Conservation (phyloP, 1,140 invertebrate genomes). For the Anastatus disparis region DNA sequence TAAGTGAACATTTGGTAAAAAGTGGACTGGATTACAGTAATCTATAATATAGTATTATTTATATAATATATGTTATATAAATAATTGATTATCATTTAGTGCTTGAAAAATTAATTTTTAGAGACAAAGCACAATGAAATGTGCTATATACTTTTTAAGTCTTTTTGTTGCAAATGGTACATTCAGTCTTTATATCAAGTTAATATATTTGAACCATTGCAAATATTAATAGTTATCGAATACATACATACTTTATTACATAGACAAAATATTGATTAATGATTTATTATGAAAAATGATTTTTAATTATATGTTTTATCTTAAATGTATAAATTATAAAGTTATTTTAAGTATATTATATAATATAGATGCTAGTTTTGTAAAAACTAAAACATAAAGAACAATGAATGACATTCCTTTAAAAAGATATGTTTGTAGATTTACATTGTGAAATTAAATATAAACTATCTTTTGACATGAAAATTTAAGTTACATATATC, state of each 20-base stretch:
- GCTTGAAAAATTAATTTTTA: conserved; percentile 12
- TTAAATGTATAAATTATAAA: conserved; percentile 14
- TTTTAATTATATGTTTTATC: conserved; percentile 21
- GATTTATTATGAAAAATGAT: conserved; percentile 18
- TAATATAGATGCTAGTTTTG: not conserved
- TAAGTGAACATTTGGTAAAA: conserved; percentile 25
- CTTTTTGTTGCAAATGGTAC: conserved; percentile 19
- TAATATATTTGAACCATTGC: conserved; percentile 20
- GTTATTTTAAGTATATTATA: not conserved
- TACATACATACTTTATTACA: conserved; percentile 38
- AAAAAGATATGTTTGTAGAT: conserved; percentile 23
- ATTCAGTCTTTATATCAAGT: conserved; percentile 32
- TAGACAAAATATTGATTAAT: conserved; percentile 23
- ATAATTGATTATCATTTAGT: conserved; percentile 10
- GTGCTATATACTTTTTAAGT: conserved; percentile 25
- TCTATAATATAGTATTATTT: conserved; percentile 1
- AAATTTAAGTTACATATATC: conserved; percentile 55
- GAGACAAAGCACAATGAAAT: conserved; percentile 3
- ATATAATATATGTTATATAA: conserved; percentile 31
- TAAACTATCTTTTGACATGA: not conserved
- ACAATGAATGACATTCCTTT: conserved; percentile 20
- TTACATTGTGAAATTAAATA: not conserved
- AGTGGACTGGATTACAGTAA: conserved; percentile 18
- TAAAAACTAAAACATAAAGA: conserved; percentile 17
- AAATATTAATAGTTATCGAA: conserved; percentile 18